Base-by-base conservation (phyloP, 1,140 invertebrate species). In the Gryllus bimaculatus region DNA sequence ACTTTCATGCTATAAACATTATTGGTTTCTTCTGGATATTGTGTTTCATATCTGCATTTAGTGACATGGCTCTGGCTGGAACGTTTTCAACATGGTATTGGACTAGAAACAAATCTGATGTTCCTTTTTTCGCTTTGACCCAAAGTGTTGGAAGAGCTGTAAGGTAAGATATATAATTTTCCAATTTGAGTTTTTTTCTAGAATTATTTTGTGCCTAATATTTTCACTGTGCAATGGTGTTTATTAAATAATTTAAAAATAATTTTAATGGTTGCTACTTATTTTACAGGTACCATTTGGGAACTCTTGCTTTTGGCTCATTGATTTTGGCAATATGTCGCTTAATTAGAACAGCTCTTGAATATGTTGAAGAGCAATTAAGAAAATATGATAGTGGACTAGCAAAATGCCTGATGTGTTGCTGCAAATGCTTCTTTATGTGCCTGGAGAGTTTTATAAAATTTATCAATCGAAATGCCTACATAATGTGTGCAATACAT, bases 401-500 rank as follows among this genome's bases (percentile, higher is more conserved):
- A 0, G 91, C 91, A 0, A 92, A 91, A 82, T 91, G 89, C 21
- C 87, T 98, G 18, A 83, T 96, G 78, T 96, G 94, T 82, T 94
- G 91, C 82, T 91, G 93, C 82, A 93, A 93, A 84, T 98, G 96
- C 85, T 96, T 93, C 85, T 97, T 98, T 84, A 96, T 93, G 92
- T 93, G 95, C 83, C 85, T 99, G 81, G 96, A 99, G 84, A 93
- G 91, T 78, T 96, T 98, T 86, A 87, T 99, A 76, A 86, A 86
- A 80, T 83, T 83, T 66, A 89, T 95, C 47, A 97, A 94, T 83
- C 91, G 92, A 81, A 98, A 99, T 85, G 97, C 97, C 0, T 99
- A 98, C 86, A 98, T 99, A 47, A 96, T 98, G 94, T 96, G 95
- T 84, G 96, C 97, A 4, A 92, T 98, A 73, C 95, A 98, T 86